Conservation (phyloP, 2,888 invertebrate species). For the Stenchaetothrips biformis region DNA sequence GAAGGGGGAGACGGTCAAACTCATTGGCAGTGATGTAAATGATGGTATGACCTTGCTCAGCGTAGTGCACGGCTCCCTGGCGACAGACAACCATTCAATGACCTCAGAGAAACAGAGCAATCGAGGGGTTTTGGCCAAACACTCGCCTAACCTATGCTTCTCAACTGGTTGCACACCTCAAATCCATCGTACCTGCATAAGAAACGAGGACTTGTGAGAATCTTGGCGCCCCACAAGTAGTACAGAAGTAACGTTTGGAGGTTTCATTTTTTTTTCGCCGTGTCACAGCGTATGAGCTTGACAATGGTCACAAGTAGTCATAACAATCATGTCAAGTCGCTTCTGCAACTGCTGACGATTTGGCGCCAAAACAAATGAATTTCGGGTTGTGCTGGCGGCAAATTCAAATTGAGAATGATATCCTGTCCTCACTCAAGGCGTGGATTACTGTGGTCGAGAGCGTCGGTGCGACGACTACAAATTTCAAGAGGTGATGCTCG, state of each 20-base stretch:
- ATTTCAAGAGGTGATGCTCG: too few relatives aligned
- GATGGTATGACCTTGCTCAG: slow-evolving; percentile 43
- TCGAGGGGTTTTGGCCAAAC: not conserved
- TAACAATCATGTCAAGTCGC: too few relatives aligned
- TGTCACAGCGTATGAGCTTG: too few relatives aligned
- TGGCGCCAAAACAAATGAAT: too few relatives aligned
- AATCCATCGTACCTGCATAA: slow-evolving; percentile 33
- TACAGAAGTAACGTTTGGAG: slow-evolving; percentile 29
- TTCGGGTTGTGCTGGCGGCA: too few relatives aligned
- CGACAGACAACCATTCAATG: slow-evolving; percentile 31
- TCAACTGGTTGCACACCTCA: not conserved
- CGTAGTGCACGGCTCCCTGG: slow-evolving; percentile 43
- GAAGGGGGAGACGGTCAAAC: slow-evolving; percentile 41
- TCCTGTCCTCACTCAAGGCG: too few relatives aligned
- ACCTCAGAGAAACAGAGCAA: not conserved
- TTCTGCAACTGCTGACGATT: too few relatives aligned
- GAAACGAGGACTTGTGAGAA: slow-evolving; percentile 31
- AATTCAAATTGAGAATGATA: too few relatives aligned
- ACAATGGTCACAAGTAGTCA: too few relatives aligned
- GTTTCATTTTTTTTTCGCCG: slow-evolving; percentile 28
- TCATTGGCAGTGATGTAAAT: slow-evolving; percentile 44
- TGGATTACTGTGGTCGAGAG: too few relatives aligned
- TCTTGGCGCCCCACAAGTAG: slow-evolving; percentile 30
- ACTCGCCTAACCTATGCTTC: not conserved
- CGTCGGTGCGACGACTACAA: too few relatives aligned